phyloP scores from a whole-genome alignment of 1,140 invertebrate genomes.

The Tetragonula clypearis region DNA sequence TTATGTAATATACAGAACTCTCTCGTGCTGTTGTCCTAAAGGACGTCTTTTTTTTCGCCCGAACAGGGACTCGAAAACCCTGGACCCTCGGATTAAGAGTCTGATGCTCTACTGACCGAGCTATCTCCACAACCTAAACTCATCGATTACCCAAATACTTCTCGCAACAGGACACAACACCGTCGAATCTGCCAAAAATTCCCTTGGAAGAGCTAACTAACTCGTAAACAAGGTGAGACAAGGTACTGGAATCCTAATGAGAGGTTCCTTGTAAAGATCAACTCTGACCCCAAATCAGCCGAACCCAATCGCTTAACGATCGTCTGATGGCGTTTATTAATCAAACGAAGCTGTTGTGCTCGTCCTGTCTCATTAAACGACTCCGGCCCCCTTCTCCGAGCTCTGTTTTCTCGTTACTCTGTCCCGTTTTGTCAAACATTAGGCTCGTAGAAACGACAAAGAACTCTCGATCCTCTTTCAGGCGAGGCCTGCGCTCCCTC shows the following conservation, averaged over 20 bases:
- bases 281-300: neutral
- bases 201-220: neutral
- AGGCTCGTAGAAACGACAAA: neutral
- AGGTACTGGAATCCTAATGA: neutral
- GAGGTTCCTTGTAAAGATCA: neutral
- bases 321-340: neutral
- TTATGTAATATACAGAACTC: too few relatives aligned
- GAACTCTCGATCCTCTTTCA: neutral
- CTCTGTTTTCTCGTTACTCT: neutral
- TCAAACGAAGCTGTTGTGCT: neutral
- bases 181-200: neutral
- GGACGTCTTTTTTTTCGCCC: too few relatives aligned
- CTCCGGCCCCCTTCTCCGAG: neutral
- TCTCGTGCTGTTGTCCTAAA: too few relatives aligned
- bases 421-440: neutral
- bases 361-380: conserved; percentile 10
- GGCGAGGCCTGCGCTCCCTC: neutral
- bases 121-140: too few relatives aligned
- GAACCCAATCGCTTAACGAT: neutral
- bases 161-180: too few relatives aligned
- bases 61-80: too few relatives aligned
- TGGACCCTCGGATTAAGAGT: too few relatives aligned
- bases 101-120: too few relatives aligned
- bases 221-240: neutral
- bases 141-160: too few relatives aligned